Evolutionary conservation across 2,888 invertebrate genomes (phyloP).

Genomic region (Mesoligia furuncula): DNA sequence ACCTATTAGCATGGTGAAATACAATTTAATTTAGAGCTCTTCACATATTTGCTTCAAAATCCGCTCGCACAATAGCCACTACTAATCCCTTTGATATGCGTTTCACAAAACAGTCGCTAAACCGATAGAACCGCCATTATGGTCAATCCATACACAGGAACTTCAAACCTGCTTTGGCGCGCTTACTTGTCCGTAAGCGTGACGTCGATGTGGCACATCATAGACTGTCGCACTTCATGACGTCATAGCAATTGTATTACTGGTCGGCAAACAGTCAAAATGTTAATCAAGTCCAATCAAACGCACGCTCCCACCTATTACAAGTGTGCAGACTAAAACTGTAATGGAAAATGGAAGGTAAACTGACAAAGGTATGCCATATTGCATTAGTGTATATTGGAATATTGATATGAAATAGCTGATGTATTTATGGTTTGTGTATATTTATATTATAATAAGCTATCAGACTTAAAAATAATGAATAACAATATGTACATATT

Average conservation of each 20-base stretch:
- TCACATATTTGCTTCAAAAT: conserved; percentile 18
- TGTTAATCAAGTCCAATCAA: conserved; percentile 92
- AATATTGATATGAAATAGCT: neutral
- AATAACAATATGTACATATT: no score
- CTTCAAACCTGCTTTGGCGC: conserved; percentile 46
- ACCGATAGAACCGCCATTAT: conserved; percentile 21
- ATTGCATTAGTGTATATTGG: conserved; percentile 7
- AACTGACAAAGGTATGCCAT: conserved; percentile 12
- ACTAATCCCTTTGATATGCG: conserved; percentile 38
- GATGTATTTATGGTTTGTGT: neutral
- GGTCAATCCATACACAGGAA: conserved; percentile 19
- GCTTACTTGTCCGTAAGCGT: conserved; percentile 63
- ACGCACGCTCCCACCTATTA: conserved; percentile 82
- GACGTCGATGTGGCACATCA: conserved; percentile 47
- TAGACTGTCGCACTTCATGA: conserved; percentile 57
- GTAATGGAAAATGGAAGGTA: conserved; percentile 18
- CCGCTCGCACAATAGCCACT: neutral
- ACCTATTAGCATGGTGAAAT: neutral
- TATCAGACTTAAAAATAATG: no score
- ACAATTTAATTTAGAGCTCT: conserved; percentile 12
- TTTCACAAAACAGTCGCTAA: conserved; percentile 31
- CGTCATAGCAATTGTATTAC: conserved; percentile 58
- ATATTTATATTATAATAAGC: no score
- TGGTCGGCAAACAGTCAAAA: conserved; percentile 79
- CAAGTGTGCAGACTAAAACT: conserved; percentile 20